A percentile compares a stretch with the other conserved stretches of the same genome.
Evolutionary conservation across 2,888 invertebrate genomes (phyloP).

Genomic region (Philereme transversata): DNA sequence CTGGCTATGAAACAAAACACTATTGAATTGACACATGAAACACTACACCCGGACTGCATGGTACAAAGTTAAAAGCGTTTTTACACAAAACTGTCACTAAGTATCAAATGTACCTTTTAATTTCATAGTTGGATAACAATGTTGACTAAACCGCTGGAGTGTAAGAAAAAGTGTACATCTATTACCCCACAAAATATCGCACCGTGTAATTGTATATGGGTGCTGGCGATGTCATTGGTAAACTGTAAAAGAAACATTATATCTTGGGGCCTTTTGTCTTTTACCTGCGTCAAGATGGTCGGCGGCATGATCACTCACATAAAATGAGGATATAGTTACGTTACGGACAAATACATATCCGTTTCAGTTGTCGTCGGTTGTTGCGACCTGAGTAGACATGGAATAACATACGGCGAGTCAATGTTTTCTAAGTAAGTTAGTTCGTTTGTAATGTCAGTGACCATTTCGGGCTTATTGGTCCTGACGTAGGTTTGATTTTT

Average conservation of each 20-base stretch:
- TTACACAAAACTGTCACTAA: slow-evolving; percentile 70
- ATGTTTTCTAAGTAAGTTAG: neutral
- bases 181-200: slow-evolving; percentile 71
- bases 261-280: slow-evolving; percentile 52
- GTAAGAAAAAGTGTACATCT: slow-evolving; percentile 68
- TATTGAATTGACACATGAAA: slow-evolving; percentile 49
- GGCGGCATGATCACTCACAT: slow-evolving; percentile 59
- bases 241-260: slow-evolving; percentile 69
- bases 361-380: slow-evolving; percentile 23
- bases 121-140: slow-evolving; percentile 67
- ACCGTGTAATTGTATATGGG: slow-evolving; percentile 72
- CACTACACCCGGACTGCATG: slow-evolving; percentile 43
- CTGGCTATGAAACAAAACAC: slow-evolving; percentile 37
- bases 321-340: slow-evolving; percentile 60
- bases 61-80: slow-evolving; percentile 48
- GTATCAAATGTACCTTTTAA: slow-evolving; percentile 62
- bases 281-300: slow-evolving; percentile 51
- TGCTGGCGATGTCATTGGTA: slow-evolving; percentile 74
- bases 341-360: slow-evolving; percentile 28
- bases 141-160: slow-evolving; percentile 62
- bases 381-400: slow-evolving; percentile 5
- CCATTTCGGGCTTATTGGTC: too few relatives aligned
- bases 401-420: neutral
- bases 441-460: too few relatives aligned
- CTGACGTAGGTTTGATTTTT: too few relatives aligned